Evolutionary conservation across 2,888 invertebrate genomes (phyloP).

Genomic region (Agriopis marginaria): DNA sequence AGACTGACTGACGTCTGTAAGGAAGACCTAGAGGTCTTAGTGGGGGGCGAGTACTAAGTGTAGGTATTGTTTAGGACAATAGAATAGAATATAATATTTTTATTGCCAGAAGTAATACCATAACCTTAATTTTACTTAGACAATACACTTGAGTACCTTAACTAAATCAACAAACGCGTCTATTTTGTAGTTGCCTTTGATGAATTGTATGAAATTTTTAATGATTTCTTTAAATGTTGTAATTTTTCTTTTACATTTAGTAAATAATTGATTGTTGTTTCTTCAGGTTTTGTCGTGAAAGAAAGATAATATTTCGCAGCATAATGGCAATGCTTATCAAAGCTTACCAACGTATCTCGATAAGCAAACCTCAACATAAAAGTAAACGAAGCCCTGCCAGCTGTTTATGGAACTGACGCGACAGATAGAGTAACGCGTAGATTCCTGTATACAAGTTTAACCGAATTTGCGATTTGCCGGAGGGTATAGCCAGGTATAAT

Average conservation of each 20-base stretch:
- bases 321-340: not conserved
- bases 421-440: slow-evolving; percentile 15
- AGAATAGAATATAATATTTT: no score
- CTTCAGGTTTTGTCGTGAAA: not conserved
- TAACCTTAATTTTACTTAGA: no score
- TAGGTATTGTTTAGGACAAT: slow-evolving; percentile 40
- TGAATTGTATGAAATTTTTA: no score
- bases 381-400: slow-evolving; percentile 5
- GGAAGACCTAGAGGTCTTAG: slow-evolving; percentile 54
- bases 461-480: slow-evolving; percentile 45
- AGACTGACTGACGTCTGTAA: slow-evolving; percentile 66
- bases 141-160: slow-evolving; percentile 54
- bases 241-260: no score
- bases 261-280: no score
- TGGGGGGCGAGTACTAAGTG: not conserved
- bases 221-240: no score
- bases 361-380: slow-evolving; percentile 15
- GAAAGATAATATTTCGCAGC: no score
- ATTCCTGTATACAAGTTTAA: slow-evolving; percentile 40
- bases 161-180: not conserved
- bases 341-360: not conserved
- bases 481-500: slow-evolving; percentile 58
- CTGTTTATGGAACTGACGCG: slow-evolving; percentile 16
- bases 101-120: no score
- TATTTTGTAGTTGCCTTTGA: not conserved